Evolutionary conservation across 2,797 vertebrate species (phyloP).

Genomic region (Salmo trutta): DNA sequence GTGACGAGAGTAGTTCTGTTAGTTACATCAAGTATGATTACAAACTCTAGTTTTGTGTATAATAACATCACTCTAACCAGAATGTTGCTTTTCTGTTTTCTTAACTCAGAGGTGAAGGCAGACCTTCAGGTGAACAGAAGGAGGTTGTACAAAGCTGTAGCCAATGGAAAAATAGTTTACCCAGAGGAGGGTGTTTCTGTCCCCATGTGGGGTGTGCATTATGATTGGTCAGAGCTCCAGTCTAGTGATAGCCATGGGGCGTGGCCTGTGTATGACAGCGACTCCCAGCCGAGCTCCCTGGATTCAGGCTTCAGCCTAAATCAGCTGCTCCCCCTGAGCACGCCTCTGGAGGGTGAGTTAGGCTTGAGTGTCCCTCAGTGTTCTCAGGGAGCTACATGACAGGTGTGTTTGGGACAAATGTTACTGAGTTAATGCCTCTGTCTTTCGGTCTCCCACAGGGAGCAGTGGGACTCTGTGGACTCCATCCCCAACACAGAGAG

Average conservation of each 20-base stretch:
- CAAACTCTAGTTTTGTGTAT: background rate
- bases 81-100: background rate
- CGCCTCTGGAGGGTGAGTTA: constrained; percentile 17
- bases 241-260: constrained; percentile 7
- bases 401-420: background rate
- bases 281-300: constrained; percentile 40
- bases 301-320: constrained; percentile 41
- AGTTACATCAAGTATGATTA: background rate
- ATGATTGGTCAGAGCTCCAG: constrained; percentile 14
- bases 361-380: background rate
- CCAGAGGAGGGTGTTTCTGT: constrained; percentile 15
- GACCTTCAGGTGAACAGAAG: constrained; percentile 11
- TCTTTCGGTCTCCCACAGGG: constrained; percentile 21
- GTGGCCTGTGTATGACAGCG: constrained; percentile 18
- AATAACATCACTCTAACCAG: background rate
- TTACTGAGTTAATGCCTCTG: background rate
- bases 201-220: background rate
- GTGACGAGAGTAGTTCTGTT: background rate
- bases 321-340: constrained; percentile 16
- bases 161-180: background rate
- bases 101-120: background rate
- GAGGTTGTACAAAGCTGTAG: constrained; percentile 12
- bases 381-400: constrained; percentile 5
- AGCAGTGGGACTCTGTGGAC: constrained; percentile 24
- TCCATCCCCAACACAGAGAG: constrained; percentile 13